These are phyloP conservation scores for Eupithecia exiguata DNA, from an alignment of 2,888 invertebrate species.

Conservation along the genomic window DNA sequence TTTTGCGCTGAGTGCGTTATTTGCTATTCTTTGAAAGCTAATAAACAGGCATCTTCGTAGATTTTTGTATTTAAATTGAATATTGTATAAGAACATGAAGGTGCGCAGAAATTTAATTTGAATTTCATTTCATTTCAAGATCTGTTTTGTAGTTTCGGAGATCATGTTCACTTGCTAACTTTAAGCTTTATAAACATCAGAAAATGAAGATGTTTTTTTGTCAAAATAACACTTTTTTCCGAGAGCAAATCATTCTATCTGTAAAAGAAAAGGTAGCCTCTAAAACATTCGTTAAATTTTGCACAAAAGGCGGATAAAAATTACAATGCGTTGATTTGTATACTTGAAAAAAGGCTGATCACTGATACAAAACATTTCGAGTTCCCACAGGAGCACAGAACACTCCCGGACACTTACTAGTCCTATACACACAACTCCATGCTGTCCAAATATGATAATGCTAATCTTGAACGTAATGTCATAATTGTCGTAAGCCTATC, in stretches of 20 bases:
- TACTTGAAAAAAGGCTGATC: not conserved
- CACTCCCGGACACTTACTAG: not conserved
- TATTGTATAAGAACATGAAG: not conserved
- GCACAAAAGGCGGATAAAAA: not conserved
- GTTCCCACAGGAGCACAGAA: not conserved
- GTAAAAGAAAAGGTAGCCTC: not conserved
- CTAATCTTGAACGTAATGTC: conserved; percentile 1
- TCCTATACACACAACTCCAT: conserved; percentile 6
- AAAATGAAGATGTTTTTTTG: not conserved
- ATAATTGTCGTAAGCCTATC: conserved; percentile 8
- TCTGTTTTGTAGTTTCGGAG: not conserved
- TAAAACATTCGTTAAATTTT: not conserved
- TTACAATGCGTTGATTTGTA: not conserved
- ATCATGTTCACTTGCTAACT: not conserved
- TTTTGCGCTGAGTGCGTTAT: not conserved
- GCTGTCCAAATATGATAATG: conserved; percentile 15
- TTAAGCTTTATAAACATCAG: not conserved
- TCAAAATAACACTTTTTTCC: not conserved
- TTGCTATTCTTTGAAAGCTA: not conserved
- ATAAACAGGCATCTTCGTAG: not conserved
- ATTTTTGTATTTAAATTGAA: not conserved
- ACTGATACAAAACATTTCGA: not conserved
- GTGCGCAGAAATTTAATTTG: not conserved
- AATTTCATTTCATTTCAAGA: no score
- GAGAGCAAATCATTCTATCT: not conserved